Percentiles rank a stretch among this genome's conserved stretches.
phyloP scores from a whole-genome alignment of 1,140 invertebrate genomes.

The Doryteuthis pealeii region DNA sequence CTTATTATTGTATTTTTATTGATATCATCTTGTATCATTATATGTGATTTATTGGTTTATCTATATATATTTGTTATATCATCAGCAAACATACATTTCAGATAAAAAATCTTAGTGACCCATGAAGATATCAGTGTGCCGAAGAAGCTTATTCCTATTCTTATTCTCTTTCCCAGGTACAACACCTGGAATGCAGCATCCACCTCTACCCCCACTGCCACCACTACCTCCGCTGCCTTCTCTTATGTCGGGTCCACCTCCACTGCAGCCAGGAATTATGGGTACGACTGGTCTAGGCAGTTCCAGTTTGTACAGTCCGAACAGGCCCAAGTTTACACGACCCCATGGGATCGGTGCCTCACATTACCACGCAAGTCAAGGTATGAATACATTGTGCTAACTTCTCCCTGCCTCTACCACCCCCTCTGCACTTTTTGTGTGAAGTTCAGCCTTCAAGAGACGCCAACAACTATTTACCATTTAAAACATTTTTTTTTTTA shows the following conservation, averaged over 20 bases:
- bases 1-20: too few relatives aligned
- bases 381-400: constrained; percentile 5
- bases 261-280: neutral
- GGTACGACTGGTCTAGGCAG: neutral
- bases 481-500: too few relatives aligned
- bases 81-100: too few relatives aligned
- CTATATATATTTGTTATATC: too few relatives aligned
- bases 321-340: neutral
- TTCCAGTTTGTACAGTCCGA: neutral
- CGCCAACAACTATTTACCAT: too few relatives aligned
- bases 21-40: too few relatives aligned
- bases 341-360: neutral
- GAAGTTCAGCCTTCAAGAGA: too few relatives aligned
- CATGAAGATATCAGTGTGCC: too few relatives aligned
- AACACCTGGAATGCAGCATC: constrained; percentile 18
- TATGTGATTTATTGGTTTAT: too few relatives aligned
- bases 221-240: constrained; percentile 35
- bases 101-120: too few relatives aligned
- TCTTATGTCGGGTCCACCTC: constrained; percentile 29
- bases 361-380: neutral
- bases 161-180: neutral
- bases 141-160: too few relatives aligned
- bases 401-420: neutral
- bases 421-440: too few relatives aligned
- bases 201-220: constrained; percentile 22